phyloP scores from a whole-genome alignment of 64 coral and sea anemone genomes.

The Hydrozoanthus tunicans region DNA sequence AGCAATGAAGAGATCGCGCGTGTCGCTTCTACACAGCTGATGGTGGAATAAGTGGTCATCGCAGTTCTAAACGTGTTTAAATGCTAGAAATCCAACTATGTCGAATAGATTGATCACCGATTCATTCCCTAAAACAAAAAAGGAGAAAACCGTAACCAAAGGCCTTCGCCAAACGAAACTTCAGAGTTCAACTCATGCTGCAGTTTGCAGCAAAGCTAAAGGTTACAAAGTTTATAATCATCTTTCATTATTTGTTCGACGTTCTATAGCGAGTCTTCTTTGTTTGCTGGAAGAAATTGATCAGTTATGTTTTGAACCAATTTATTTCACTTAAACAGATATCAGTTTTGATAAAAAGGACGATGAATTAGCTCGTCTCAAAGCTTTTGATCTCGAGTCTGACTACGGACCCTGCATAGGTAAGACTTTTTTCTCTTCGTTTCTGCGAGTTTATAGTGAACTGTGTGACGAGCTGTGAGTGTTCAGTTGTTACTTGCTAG shows the following conservation, averaged over 20 bases:
- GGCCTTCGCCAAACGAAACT: conserved; percentile 23
- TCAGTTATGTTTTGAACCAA: not conserved
- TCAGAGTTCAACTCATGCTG: not conserved
- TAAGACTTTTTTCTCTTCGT: not conserved
- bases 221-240: not conserved
- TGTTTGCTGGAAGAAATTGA: not conserved
- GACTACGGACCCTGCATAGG: conserved; percentile 44
- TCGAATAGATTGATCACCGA: conserved; percentile 57
- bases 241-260: not conserved
- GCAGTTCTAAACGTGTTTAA: not conserved
- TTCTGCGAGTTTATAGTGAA: too few relatives aligned
- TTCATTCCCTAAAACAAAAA: conserved; percentile 50
- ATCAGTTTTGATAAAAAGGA: not conserved
- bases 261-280: not conserved
- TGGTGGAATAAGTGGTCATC: too few relatives aligned
- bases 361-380: conserved; percentile 10
- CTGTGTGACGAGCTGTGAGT: too few relatives aligned
- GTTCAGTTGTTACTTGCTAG: too few relatives aligned
- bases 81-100: not conserved
- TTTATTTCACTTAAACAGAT: not conserved
- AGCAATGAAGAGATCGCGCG: conserved; percentile 4
- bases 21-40: conserved; percentile 17
- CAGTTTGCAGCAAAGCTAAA: not conserved
- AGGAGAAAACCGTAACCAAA: conserved; percentile 33
- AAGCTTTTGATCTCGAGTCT: conserved; percentile 47